A percentile compares a stretch with the other conserved stretches of the same genome.
These are phyloP conservation scores for Rhinogobius similis DNA, from an alignment of 2,113 vertebrate species.

Conservation along the genomic window DNA sequence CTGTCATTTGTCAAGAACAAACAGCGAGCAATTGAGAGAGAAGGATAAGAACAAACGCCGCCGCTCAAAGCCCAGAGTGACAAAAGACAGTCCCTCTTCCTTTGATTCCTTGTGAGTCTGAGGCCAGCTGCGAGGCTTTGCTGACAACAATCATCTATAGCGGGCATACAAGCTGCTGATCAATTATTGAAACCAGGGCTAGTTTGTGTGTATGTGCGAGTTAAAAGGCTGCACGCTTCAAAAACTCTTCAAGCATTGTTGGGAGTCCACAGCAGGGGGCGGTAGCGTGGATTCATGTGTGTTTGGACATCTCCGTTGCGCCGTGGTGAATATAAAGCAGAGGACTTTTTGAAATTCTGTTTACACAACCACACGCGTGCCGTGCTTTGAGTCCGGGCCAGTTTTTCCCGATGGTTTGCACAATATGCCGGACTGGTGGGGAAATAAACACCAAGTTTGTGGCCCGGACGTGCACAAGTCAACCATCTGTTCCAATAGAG, in stretches of 20 bases:
- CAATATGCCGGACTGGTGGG: slow-evolving; percentile 55
- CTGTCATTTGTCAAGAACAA: not conserved
- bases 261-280: slow-evolving; percentile 37
- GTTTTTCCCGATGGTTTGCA: slow-evolving; percentile 53
- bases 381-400: slow-evolving; percentile 45
- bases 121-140: slow-evolving; percentile 38
- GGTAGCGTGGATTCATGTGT: slow-evolving; percentile 13
- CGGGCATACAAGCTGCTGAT: slow-evolving; percentile 42
- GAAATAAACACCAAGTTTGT: slow-evolving; percentile 48
- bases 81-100: slow-evolving; percentile 18
- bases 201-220: not conserved
- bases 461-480: slow-evolving; percentile 34
- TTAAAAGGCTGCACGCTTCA: slow-evolving; percentile 23
- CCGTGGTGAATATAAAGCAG: slow-evolving; percentile 31
- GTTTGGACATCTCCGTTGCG: slow-evolving; percentile 27
- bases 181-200: slow-evolving; percentile 48
- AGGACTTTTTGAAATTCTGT: slow-evolving; percentile 35
- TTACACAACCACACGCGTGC: slow-evolving; percentile 14
- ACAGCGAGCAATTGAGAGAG: not conserved
- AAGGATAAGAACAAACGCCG: not conserved
- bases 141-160: slow-evolving; percentile 36
- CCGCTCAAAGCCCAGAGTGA: slow-evolving; percentile 5
- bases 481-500: slow-evolving; percentile 61
- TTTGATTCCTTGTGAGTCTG: slow-evolving; percentile 20
- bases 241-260: slow-evolving; percentile 19